phyloP scores from a whole-genome alignment of 1,140 invertebrate genomes.

The Venturia canescens region DNA sequence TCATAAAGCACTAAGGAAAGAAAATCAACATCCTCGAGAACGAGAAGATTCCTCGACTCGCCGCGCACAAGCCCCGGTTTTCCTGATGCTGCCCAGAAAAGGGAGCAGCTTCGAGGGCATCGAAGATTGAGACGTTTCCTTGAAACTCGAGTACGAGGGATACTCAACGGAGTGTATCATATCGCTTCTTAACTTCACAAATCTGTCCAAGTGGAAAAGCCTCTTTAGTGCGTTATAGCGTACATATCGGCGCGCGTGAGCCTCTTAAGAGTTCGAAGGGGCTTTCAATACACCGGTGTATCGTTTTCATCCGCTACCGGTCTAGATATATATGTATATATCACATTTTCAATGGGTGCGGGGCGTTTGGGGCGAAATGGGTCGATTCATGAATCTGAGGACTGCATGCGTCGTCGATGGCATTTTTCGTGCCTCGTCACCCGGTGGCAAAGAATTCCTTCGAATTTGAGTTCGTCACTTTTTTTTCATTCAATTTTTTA shows the following conservation, averaged over 20 bases:
- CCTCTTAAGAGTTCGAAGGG: slow-evolving; percentile 7
- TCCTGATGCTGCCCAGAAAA: too few relatives aligned
- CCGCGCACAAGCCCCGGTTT: too few relatives aligned
- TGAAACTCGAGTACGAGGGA: not conserved
- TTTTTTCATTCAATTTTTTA: too few relatives aligned
- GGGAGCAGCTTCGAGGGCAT: not conserved
- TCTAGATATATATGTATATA: not conserved
- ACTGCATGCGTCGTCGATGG: too few relatives aligned
- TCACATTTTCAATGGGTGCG: too few relatives aligned
- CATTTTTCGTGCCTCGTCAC: too few relatives aligned
- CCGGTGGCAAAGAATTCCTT: too few relatives aligned
- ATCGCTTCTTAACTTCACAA: not conserved
- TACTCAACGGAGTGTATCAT: slow-evolving; percentile 24
- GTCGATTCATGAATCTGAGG: not conserved
- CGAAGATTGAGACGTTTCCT: slow-evolving; percentile 22
- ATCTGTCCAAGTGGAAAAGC: slow-evolving; percentile 27
- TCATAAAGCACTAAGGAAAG: too few relatives aligned
- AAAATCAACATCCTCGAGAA: too few relatives aligned
- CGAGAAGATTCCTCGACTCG: too few relatives aligned
- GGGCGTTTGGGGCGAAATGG: too few relatives aligned
- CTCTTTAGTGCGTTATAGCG: slow-evolving; percentile 19
- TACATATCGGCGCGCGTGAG: not conserved
- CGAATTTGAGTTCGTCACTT: too few relatives aligned
- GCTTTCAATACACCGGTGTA: slow-evolving; percentile 26
- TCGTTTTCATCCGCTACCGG: slow-evolving; percentile 26